phyloP scores from a whole-genome alignment of 2,113 vertebrate genomes.

The Oxyruncus cristatus region DNA sequence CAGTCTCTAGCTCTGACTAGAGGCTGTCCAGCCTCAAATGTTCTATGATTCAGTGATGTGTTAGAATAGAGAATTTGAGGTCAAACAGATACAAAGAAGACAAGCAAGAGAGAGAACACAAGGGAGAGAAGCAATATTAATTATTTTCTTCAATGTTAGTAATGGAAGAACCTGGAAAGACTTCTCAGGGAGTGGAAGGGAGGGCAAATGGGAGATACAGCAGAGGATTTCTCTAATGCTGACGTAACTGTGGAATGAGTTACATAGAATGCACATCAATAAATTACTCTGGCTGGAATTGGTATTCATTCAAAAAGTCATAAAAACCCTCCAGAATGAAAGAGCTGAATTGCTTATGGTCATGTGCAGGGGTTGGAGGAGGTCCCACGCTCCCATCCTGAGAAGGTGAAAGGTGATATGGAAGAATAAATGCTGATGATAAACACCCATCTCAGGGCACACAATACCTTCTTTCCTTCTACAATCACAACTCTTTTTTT shows the following conservation, averaged over 20 bases:
- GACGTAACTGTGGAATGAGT: background rate
- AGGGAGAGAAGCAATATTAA: background rate
- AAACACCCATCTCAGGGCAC: background rate
- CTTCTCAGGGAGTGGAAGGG: background rate
- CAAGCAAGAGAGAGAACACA: no score
- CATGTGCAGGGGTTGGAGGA: background rate
- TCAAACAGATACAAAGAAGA: background rate
- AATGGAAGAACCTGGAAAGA: background rate
- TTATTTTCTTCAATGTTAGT: background rate
- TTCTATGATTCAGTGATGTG: background rate
- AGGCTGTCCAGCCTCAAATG: background rate
- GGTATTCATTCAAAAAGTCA: background rate
- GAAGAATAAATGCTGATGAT: background rate
- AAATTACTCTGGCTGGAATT: background rate
- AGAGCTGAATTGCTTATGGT: background rate
- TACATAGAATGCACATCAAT: background rate
- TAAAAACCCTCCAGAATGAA: background rate
- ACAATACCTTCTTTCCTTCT: background rate
- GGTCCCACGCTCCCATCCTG: background rate
- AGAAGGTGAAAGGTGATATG: background rate
- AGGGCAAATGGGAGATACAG: background rate
- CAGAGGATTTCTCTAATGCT: background rate
- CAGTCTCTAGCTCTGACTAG: background rate
- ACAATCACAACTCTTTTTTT: background rate
- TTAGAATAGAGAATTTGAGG: background rate